Conservation (phyloP, 2,797 vertebrate species). For the Aeoliscus strigatus region DNA sequence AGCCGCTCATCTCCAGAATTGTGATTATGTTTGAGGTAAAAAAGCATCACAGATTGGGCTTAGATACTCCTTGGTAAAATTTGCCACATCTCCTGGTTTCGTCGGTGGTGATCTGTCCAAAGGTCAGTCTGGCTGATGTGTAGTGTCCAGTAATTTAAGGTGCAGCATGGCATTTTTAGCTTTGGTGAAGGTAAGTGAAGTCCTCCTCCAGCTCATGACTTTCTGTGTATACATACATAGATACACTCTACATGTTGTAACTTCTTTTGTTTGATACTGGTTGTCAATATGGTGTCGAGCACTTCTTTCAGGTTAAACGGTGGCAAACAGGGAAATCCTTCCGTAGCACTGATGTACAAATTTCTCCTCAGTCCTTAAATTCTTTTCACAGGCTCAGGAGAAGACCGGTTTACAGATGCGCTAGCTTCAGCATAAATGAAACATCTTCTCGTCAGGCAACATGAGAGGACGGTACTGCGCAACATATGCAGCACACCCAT, state of each 20-base stretch:
- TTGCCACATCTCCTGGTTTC: neutral
- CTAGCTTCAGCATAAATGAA: conserved; percentile 17
- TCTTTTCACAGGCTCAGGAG: too few relatives aligned
- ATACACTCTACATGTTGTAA: conserved; percentile 1
- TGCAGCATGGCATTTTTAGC: neutral
- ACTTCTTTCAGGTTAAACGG: conserved; percentile 19
- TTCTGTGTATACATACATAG: conserved; percentile 3
- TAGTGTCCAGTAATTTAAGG: conserved; percentile 8
- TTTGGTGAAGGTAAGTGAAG: neutral
- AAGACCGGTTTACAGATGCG: conserved; percentile 19
- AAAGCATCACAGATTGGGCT: neutral
- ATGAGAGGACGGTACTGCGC: conserved; percentile 37
- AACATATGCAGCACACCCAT: conserved; percentile 30
- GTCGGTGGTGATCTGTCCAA: neutral
- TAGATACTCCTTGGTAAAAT: conserved; percentile 2
- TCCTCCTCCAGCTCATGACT: conserved; percentile 25
- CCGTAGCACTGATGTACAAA: conserved; percentile 1
- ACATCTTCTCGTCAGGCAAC: conserved; percentile 41
- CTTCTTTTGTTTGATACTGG: conserved; percentile 3
- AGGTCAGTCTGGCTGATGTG: neutral
- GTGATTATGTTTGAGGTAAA: neutral
- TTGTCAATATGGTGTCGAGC: conserved; percentile 15
- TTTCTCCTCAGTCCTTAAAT: conserved; percentile 26
- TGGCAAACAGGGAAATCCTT: conserved; percentile 24
- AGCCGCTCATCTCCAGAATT: conserved; percentile 3